Evolutionary conservation across 2,888 invertebrate genomes (phyloP), one percentile per base, ranked within the genome.

Genomic region (Panzeria rudis): DNA sequence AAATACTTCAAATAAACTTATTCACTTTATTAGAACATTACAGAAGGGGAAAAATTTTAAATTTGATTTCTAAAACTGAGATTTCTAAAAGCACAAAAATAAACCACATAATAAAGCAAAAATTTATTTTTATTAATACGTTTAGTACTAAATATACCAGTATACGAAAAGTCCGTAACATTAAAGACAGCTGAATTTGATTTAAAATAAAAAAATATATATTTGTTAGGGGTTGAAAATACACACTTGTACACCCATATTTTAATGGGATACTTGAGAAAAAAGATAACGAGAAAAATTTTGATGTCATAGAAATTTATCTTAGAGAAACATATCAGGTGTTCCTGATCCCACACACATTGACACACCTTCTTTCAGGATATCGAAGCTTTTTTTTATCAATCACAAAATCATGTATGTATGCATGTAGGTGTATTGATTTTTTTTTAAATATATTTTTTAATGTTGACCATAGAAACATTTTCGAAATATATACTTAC

Each of bases 391-490:
- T 8, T 11, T 8, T 11, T 17, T 20, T 20, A 2, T 1, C 13
- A 20, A 9, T 50, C 11, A 13, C 13, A 23, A 52, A 20, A 6
- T 25, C n/a, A n/a, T n/a, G n/a, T n/a, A n/a, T n/a, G n/a, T n/a
- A 11, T 20, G 11, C 23, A 23, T 25, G 25, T 25, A 5, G 20
- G 52, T 23, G 4, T 25, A 52, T 23, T 5, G 15, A 44, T 15
- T 44, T 13, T 17, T 25, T 25, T 25, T 23, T 5, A n/a, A 15
- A 4, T 15, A 1, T 44, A 4, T 23, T 3, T 13, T 52, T 11
- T 17, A 20, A 52, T 23, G n/a, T 3, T 56, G n/a, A 56, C 29
- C 56, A 23, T 56, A 29, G 56, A 15, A 56, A 56, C 56, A n/a
- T 56, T 5, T 56, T 15, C 13, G 1, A 54, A 11, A 54, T 54